phyloP scores from a whole-genome alignment of 1,140 invertebrate species.

The Drosophila sproati region DNA sequence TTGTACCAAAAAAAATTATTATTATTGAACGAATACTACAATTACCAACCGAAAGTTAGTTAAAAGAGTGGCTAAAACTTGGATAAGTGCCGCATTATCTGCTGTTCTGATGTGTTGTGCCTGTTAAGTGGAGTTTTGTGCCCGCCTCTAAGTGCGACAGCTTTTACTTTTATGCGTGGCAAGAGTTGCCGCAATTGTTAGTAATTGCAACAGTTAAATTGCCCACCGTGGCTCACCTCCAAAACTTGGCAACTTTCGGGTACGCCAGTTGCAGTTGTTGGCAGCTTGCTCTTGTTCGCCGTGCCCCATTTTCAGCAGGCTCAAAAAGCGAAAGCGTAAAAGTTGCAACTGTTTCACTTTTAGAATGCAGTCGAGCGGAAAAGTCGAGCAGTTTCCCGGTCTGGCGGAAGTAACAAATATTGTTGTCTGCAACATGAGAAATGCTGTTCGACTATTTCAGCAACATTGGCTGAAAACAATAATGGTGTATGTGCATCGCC shows the following conservation, averaged over 20 bases:
- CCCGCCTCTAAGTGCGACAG: conserved; percentile 39
- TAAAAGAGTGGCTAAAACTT: conserved; percentile 33
- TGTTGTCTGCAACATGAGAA: conserved; percentile 2
- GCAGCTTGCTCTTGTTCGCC: conserved; percentile 8
- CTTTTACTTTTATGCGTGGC: conserved; percentile 12
- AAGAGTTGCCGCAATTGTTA: conserved; percentile 41
- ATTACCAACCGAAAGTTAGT: conserved; percentile 31
- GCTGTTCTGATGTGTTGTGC: conserved; percentile 2
- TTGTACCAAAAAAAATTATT: no score
- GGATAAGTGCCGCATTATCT: conserved; percentile 45
- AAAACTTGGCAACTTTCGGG: conserved; percentile 10
- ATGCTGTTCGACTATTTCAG: conserved; percentile 28
- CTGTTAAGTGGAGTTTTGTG: conserved; percentile 32
- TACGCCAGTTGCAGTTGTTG: neutral
- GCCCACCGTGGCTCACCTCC: conserved; percentile 17
- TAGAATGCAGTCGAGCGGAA: conserved; percentile 26
- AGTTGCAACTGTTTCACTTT: conserved; percentile 2
- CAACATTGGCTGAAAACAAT: conserved; percentile 27
- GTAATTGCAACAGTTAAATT: conserved; percentile 47
- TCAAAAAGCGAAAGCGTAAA: conserved; percentile 10
- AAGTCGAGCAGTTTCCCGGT: conserved; percentile 30
- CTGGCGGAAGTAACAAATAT: conserved; percentile 24
- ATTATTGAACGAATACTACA: no score
- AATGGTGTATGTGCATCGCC: neutral
- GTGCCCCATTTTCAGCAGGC: no score